Base-by-base conservation (phyloP, 2,797 vertebrate genomes). In the Rallus crepitans region DNA sequence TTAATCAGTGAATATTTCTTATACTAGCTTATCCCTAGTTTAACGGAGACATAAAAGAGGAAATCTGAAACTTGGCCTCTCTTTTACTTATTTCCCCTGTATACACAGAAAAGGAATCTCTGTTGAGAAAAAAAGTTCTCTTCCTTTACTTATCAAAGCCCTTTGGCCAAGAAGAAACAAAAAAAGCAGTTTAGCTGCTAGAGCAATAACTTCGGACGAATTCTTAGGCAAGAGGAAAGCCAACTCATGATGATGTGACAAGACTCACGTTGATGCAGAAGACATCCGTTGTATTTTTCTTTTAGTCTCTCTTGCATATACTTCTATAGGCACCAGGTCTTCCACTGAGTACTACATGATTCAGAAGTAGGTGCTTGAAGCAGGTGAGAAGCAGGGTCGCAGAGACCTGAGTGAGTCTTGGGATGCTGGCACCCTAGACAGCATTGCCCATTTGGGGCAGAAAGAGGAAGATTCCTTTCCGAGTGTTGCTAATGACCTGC, bases 401-500 rank as follows among this genome's bases (percentile, higher is more conserved):
- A 59, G 81, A 18, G n/a, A 59, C 45, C 3, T 9, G 66, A 60
- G 30, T 12, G 2, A 17, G 85, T 42, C 33, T 3, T 78, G 63
- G 90, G 73, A 45, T 72, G 73, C 35, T 55, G 60, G 65, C 23
- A 81, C 87, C 50, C 48, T 50, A 50, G 93, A 82, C 93, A 95
- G 79, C 35, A 31, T 39, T 48, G 91, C 89, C 90, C 27, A 0
- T 87, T 76, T 94, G 84, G 96, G 94, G 97, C 92, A 93, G 84
- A 80, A 75, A 87, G 87, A 97, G 96, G 96, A 98, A 95, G 97
- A 96, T 95, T 98, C 97, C 97, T 98, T 98, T 98, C 97, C 68
- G 97, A 97, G 97, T 55, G 27, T 96, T 96, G 98, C 98, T 99
- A 99, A 99, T 98, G 98, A 99, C 98, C 98, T 98, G 98, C 94